phyloP scores from a whole-genome alignment of 2,113 vertebrate species.

The Myrmophylax atrothorax region DNA sequence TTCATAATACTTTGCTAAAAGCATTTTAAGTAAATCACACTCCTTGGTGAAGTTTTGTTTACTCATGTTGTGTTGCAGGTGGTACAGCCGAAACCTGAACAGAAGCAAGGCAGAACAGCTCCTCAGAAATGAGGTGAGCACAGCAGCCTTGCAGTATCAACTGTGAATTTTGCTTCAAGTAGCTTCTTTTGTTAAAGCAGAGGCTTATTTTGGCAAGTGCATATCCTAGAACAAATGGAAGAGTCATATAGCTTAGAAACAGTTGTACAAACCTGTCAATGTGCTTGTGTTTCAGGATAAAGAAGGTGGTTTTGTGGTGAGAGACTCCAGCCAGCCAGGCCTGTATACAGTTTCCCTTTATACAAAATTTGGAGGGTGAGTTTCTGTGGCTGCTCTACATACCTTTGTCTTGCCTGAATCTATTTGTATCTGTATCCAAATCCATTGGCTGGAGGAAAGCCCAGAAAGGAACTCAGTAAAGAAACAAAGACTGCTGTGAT shows the following conservation, averaged over 20 bases:
- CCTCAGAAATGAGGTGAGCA: constrained; percentile 85
- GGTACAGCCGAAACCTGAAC: constrained; percentile 90
- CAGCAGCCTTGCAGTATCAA: not conserved
- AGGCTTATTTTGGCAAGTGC: not conserved
- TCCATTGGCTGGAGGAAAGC: not conserved
- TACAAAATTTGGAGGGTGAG: constrained; percentile 87
- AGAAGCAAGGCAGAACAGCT: constrained; percentile 92
- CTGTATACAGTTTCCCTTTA: constrained; percentile 92
- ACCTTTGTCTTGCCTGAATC: accelerated
- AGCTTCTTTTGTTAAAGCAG: not conserved
- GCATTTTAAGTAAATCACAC: not conserved
- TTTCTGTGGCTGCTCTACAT: not conserved
- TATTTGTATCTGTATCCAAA: not conserved
- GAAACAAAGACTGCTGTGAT: not conserved
- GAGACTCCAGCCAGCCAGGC: constrained; percentile 89
- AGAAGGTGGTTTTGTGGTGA: constrained; percentile 94
- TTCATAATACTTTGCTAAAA: not conserved
- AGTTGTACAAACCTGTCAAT: not conserved
- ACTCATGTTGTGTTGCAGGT: constrained; percentile 73
- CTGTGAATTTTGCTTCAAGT: not conserved
- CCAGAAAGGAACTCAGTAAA: not conserved
- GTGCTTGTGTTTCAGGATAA: constrained; percentile 85
- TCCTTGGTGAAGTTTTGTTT: not conserved
- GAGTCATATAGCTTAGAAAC: not conserved
- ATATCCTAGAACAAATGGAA: not conserved